These are phyloP conservation scores for Scaptomyza graminum DNA, from an alignment of 1,140 invertebrate genomes.

Conservation along the genomic window DNA sequence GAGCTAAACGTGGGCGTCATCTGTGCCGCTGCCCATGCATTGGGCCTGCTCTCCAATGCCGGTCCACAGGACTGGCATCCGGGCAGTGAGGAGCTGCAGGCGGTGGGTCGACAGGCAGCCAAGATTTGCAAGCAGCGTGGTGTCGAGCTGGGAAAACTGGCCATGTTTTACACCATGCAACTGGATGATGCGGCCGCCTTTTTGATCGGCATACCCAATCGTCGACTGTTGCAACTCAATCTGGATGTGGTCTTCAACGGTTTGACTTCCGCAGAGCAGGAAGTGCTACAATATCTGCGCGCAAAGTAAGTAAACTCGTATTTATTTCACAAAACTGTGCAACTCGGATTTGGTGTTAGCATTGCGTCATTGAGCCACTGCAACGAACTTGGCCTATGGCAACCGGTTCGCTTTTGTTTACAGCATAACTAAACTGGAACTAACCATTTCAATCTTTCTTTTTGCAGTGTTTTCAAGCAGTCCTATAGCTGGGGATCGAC, in stretches of 20 bases:
- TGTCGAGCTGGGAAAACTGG: constrained; percentile 89
- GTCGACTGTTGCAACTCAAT: constrained; percentile 86
- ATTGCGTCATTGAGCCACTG: constrained; percentile 59
- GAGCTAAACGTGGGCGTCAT: constrained; percentile 91
- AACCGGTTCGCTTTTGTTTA: constrained; percentile 37
- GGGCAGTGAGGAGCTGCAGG: constrained; percentile 88
- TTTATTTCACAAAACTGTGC: constrained; percentile 41
- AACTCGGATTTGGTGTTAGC: constrained; percentile 68
- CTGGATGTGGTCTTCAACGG: constrained; percentile 86
- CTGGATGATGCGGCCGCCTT: constrained; percentile 86
- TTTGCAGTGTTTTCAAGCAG: constrained; percentile 71
- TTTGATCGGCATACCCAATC: constrained; percentile 89
- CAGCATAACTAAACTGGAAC: constrained; percentile 16
- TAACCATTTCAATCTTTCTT: constrained; percentile 20
- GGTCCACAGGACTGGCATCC: constrained; percentile 94
- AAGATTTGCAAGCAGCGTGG: constrained; percentile 88
- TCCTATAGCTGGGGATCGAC: constrained; percentile 80
- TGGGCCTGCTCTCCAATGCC: constrained; percentile 92
- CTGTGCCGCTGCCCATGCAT: constrained; percentile 91
- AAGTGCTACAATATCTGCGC: constrained; percentile 86
- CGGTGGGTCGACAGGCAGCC: constrained; percentile 86
- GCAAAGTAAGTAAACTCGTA: constrained; percentile 85
- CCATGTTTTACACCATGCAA: constrained; percentile 87
- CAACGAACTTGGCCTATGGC: constrained; percentile 65
- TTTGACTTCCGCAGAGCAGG: constrained; percentile 86